Conservation (phyloP, 2,113 vertebrate species). For the Porphyrio hochstetteri region DNA sequence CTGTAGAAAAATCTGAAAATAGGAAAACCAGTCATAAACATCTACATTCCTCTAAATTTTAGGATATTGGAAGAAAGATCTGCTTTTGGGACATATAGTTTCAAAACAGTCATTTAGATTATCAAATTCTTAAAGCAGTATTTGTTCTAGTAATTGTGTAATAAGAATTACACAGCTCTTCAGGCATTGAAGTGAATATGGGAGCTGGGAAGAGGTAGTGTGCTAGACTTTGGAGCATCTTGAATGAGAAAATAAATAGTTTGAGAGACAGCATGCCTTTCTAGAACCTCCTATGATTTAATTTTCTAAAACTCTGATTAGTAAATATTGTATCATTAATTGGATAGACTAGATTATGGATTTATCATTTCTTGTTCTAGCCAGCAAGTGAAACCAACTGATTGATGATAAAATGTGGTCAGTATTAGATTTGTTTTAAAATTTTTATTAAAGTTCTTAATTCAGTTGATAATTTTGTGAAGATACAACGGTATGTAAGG, state of each 20-base stretch:
- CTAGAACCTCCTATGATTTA: not conserved
- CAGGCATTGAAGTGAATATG: not conserved
- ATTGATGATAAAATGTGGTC: not conserved
- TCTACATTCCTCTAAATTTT: not conserved
- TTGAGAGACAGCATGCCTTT: not conserved
- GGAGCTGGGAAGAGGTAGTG: not conserved
- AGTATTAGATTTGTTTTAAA: not conserved
- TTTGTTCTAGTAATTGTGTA: not conserved
- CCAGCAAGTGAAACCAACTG: not conserved
- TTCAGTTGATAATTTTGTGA: not conserved
- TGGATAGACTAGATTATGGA: not conserved
- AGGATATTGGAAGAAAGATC: not conserved
- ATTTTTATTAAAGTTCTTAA: not conserved
- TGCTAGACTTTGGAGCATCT: not conserved
- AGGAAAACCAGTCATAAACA: not conserved
- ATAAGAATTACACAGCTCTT: not conserved
- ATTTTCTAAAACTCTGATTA: not conserved
- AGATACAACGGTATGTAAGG: not conserved
- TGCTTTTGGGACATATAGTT: not conserved
- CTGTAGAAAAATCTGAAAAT: not conserved
- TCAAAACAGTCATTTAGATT: not conserved
- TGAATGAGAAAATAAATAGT: not conserved
- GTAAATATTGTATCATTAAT: not conserved
- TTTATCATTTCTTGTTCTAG: not conserved
- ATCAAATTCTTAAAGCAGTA: not conserved